These are phyloP conservation scores for Acanthisitta chloris DNA, from an alignment of 2,113 vertebrate genomes.

Conservation along the genomic window DNA sequence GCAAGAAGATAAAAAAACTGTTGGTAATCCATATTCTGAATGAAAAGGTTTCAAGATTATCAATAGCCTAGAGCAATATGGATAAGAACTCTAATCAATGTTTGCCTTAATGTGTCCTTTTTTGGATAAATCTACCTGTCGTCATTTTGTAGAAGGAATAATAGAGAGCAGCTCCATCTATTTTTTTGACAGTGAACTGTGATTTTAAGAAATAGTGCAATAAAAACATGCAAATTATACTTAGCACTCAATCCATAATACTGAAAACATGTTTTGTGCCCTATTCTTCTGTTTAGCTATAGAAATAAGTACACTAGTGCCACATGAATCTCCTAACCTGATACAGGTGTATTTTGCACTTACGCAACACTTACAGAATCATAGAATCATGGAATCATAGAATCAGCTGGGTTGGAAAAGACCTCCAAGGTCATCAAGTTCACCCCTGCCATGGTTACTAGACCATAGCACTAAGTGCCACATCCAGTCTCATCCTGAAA, in stretches of 20 bases:
- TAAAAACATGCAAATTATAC: neutral
- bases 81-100: neutral
- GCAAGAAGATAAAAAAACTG: neutral
- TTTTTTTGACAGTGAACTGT: neutral
- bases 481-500: too few species aligned
- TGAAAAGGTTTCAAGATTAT: neutral
- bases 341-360: neutral
- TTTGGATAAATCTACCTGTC: neutral
- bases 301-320: neutral
- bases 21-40: neutral
- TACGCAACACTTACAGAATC: neutral
- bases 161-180: neutral
- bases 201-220: neutral
- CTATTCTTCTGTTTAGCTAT: neutral
- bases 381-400: too few species aligned
- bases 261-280: neutral
- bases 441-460: too few species aligned
- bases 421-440: too few species aligned
- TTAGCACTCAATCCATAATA: neutral
- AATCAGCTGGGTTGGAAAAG: too few species aligned
- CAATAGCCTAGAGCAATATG: neutral
- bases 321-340: neutral
- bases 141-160: neutral
- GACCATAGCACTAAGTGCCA: too few species aligned
- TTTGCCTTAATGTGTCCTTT: neutral